Conservation (phyloP, 2,113 vertebrate genomes). For the Phaetusa simplex region DNA sequence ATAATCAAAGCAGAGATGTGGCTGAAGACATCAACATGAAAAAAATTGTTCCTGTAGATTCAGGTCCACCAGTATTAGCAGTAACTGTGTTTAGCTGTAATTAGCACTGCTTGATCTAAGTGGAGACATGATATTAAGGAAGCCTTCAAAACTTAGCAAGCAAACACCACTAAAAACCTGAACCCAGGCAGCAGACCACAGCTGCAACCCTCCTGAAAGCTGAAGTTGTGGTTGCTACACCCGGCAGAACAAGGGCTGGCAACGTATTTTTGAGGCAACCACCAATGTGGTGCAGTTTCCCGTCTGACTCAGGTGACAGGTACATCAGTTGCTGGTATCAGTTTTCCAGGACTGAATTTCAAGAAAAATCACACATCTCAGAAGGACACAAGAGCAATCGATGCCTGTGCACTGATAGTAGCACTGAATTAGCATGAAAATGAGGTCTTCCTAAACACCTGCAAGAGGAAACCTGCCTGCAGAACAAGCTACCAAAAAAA, state of each 20-base stretch:
- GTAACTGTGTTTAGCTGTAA: background rate
- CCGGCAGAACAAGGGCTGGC: background rate
- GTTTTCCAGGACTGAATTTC: background rate
- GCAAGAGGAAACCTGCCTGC: conserved; percentile 34
- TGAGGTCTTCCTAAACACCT: background rate
- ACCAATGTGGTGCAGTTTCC: background rate
- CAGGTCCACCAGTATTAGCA: background rate
- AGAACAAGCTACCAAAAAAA: background rate
- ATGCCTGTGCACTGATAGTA: background rate
- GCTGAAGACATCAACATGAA: background rate
- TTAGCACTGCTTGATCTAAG: background rate
- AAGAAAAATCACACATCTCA: background rate
- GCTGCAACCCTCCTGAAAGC: background rate
- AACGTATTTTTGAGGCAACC: background rate
- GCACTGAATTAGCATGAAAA: background rate
- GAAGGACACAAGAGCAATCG: background rate
- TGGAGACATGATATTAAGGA: background rate
- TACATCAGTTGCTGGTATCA: background rate
- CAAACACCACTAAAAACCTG: background rate
- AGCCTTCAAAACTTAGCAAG: background rate
- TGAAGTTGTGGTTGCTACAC: conserved; percentile 2
- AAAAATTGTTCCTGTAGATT: background rate
- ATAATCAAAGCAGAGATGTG: background rate
- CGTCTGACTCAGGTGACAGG: background rate
- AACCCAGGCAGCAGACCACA: background rate